Evolutionary conservation across 2,888 invertebrate genomes (phyloP), one percentile per base, ranked within the genome.

Genomic region (Amphimallon solstitiale): DNA sequence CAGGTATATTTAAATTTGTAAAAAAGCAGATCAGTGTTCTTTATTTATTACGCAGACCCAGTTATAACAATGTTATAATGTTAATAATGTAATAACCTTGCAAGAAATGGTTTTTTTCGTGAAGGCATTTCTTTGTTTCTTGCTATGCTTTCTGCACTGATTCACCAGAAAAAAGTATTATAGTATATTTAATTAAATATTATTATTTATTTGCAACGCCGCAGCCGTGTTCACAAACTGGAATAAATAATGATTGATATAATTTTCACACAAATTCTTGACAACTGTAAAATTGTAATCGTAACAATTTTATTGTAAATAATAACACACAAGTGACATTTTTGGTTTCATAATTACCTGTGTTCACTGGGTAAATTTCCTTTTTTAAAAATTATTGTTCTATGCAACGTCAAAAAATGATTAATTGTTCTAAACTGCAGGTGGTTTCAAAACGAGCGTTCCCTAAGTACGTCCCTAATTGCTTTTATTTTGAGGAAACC

Each of bases 351-450:
- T 29, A 29, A 29, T 29, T 29, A 29, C 29, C 29, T 29, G 29
- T 29, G 14, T 43, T 43, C 43, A 43, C 34, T 12, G 49, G 2
- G 34, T 49, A 29, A 9, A 29, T 2, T 49, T 46, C n/a, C 19
- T 19, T 29, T 15, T 14, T 49, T 23, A 23, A 29, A 34, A 49
- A 49, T 49, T 14, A 29, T 29, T 34, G 34, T 34, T 49, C 49
- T 29, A 23, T 14, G 29, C 7, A 29, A 49, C 49, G 49, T 49
- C 34, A 15, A 62, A 46, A 62, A 29, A 40, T 62, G 62, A 62
- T 62, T 62, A 49, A 62, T 62, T 62, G 48, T 34, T 23, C n/a
- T 7, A 38, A 60, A 49, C 34, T 49, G 62, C 49, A 62, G 62
- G 35, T 49, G 49, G 59, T 64, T 29, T 29, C 5, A 9, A 29